Evolutionary conservation across 2,888 invertebrate species (phyloP).

Genomic region (Ophion slaviceki): DNA sequence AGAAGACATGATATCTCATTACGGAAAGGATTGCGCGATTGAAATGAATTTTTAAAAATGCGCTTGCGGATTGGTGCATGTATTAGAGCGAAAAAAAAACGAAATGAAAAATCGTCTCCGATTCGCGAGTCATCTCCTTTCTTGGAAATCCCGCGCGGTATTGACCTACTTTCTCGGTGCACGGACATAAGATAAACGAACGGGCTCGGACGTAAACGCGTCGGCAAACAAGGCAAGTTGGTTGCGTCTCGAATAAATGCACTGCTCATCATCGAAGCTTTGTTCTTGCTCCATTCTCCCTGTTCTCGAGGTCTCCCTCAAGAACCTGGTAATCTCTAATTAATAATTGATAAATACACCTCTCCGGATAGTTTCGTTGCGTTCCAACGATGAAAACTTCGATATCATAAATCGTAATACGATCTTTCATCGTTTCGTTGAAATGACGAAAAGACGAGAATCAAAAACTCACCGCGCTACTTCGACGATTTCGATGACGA

Average conservation of each 20-base stretch:
- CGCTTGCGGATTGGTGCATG: no score
- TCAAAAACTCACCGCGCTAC: neutral
- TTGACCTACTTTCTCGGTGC: slow-evolving; percentile 56
- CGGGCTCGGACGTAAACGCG: neutral
- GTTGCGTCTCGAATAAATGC: slow-evolving; percentile 7
- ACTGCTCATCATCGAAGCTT: neutral
- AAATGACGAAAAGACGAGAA: neutral
- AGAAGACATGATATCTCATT: no score
- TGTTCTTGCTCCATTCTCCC: no score
- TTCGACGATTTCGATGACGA: neutral
- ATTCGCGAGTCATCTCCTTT: slow-evolving; percentile 47
- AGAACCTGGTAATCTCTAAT: no score
- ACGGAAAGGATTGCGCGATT: no score
- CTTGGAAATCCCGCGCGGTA: slow-evolving; percentile 41
- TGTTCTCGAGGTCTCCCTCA: neutral
- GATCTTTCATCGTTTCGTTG: neutral
- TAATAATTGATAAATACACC: no score
- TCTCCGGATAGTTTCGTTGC: neutral
- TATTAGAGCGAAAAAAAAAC: no score
- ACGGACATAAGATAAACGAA: neutral
- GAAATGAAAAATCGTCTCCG: neutral
- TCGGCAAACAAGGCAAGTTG: neutral
- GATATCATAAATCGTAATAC: no score
- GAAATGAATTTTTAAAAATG: no score
- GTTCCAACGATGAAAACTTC: neutral